A percentile compares a stretch with the other conserved stretches of the same genome.
phyloP scores from a whole-genome alignment of 2,113 vertebrate genomes.

The Vanacampus margaritifer region DNA sequence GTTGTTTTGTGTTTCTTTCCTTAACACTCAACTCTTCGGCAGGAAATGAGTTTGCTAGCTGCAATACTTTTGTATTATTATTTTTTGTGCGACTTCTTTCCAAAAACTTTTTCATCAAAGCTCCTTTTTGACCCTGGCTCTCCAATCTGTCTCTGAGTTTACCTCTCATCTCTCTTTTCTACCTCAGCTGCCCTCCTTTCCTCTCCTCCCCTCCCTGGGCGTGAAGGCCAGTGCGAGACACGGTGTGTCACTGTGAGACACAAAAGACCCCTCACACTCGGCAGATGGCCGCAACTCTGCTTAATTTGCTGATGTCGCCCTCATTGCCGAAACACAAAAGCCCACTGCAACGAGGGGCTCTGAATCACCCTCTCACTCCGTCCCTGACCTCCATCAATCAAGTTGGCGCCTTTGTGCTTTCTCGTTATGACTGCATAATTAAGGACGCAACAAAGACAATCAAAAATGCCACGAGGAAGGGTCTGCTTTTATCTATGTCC shows the following conservation, averaged over 20 bases:
- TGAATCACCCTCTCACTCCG: conserved; percentile 40
- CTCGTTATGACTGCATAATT: conserved; percentile 21
- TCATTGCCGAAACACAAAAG: conserved; percentile 60
- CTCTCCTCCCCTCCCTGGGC: conserved; percentile 1
- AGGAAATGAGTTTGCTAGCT: conserved; percentile 20
- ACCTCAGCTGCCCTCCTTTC: conserved; percentile 1
- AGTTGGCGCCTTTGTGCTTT: conserved; percentile 25
- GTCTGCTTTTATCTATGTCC: neutral
- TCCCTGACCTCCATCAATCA: conserved; percentile 53
- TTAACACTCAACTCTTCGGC: conserved; percentile 28
- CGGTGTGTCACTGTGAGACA: conserved; percentile 32
- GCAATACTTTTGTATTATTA: conserved; percentile 17
- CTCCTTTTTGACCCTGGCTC: conserved; percentile 28
- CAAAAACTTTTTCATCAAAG: conserved; percentile 28
- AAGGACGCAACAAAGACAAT: conserved; percentile 15
- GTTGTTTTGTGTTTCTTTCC: conserved; percentile 14
- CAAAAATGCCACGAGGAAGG: neutral
- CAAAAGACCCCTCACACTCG: conserved; percentile 51
- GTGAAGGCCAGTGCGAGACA: conserved; percentile 33
- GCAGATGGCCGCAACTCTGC: conserved; percentile 59
- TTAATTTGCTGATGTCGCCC: conserved; percentile 57
- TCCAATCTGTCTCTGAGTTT: conserved; percentile 7
- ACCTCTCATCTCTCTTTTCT: conserved; percentile 1
- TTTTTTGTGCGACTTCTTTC: neutral
- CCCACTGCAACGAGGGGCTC: conserved; percentile 21